phyloP scores from a whole-genome alignment of 2,797 vertebrate species.

The Antrozous pallidus region DNA sequence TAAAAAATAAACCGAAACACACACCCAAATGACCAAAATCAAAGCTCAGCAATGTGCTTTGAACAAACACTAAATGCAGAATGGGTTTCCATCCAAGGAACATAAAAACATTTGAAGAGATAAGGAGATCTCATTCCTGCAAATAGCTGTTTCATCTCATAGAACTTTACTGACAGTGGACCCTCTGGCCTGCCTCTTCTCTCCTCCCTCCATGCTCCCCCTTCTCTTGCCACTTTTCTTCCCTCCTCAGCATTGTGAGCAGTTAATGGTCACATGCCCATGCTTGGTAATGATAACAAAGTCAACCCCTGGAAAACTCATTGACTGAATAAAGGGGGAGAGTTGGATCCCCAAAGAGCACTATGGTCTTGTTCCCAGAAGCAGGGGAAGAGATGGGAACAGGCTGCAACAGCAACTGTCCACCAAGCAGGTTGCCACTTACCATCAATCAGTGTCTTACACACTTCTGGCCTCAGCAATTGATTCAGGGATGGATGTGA shows the following conservation, averaged over 20 bases:
- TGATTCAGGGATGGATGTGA: not conserved
- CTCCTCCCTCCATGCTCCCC: not conserved
- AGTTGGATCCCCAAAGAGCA: not conserved
- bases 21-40: not conserved
- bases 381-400: not conserved
- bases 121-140: not conserved
- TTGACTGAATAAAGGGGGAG: not conserved
- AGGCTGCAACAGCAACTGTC: not conserved
- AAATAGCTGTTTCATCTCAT: fast-evolving
- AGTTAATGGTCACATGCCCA: not conserved
- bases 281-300: not conserved
- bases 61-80: not conserved
- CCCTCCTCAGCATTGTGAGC: not conserved
- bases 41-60: not conserved
- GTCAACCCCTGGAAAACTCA: not conserved
- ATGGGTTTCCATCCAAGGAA: not conserved
- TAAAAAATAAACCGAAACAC: not conserved
- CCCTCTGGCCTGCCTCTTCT: not conserved
- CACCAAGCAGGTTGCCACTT: not conserved
- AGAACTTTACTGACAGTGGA: not conserved
- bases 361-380: not conserved
- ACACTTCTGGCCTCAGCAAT: not conserved
- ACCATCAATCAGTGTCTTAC: not conserved
- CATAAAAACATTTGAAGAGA: not conserved
- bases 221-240: not conserved